Conservation (phyloP, 1,140 invertebrate genomes). For the Lucilia cuprina region DNA sequence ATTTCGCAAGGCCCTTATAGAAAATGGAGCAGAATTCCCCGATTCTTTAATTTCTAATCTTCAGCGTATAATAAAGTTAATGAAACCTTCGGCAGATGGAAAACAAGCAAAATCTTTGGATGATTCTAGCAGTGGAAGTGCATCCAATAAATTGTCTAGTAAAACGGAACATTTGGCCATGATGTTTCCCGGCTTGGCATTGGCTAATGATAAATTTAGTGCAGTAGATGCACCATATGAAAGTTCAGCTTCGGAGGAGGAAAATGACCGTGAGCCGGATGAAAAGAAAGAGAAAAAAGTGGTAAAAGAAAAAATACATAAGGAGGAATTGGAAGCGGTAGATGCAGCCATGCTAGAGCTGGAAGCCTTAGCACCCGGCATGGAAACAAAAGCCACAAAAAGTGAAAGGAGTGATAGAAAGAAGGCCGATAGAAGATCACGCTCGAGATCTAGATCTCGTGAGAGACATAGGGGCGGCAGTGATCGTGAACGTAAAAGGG, state of each 20-base stretch:
- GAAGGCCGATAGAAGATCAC: slow-evolving; percentile 32
- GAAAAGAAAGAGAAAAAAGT: slow-evolving; percentile 56
- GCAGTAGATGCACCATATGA: slow-evolving; percentile 39
- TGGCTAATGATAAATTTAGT: slow-evolving; percentile 81
- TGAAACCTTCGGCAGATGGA: slow-evolving; percentile 69
- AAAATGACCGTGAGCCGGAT: slow-evolving; percentile 56
- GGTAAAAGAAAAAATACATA: slow-evolving; percentile 54
- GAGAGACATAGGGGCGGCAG: slow-evolving; percentile 58
- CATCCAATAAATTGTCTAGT: slow-evolving; percentile 38
- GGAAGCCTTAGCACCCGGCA: slow-evolving; percentile 81
- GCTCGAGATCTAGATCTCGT: slow-evolving; percentile 41
- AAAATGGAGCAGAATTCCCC: slow-evolving; percentile 94
- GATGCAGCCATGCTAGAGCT: slow-evolving; percentile 88
- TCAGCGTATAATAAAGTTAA: slow-evolving; percentile 91
- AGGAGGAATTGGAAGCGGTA: slow-evolving; percentile 60
- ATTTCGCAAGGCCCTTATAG: slow-evolving; percentile 85
- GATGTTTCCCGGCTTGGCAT: slow-evolving; percentile 88
- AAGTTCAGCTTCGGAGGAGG: slow-evolving; percentile 35
- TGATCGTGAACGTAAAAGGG: slow-evolving; percentile 11
- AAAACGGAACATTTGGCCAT: slow-evolving; percentile 63
- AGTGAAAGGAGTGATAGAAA: background rate
- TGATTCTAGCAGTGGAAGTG: background rate
- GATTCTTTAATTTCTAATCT: slow-evolving; percentile 94
- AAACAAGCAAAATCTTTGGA: slow-evolving; percentile 13
- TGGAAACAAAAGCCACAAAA: background rate